phyloP scores from a whole-genome alignment of 1,140 invertebrate species.

The Apolygus lucorum region DNA sequence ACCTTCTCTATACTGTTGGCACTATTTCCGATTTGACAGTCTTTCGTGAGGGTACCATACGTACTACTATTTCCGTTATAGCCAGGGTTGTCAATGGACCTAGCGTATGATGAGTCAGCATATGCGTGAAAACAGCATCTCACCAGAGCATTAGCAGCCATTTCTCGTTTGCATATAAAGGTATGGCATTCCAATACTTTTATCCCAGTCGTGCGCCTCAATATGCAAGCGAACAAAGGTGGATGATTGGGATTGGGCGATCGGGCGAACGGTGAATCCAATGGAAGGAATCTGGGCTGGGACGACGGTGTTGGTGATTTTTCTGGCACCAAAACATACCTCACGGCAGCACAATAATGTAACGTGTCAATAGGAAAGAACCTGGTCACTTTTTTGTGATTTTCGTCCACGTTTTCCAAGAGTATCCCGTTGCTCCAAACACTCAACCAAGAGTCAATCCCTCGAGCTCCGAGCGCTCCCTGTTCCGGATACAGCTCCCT shows the following conservation, averaged over 20 bases:
- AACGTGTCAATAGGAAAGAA: conserved; percentile 96
- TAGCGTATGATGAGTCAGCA: conserved; percentile 85
- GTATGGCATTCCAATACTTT: conserved; percentile 99
- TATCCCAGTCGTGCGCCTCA: conserved; percentile 91
- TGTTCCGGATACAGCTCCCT: conserved; percentile 91
- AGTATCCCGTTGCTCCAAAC: conserved; percentile 95
- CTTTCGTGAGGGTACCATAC: conserved; percentile 42
- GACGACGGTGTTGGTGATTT: conserved; percentile 42
- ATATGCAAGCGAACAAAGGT: conserved; percentile 92
- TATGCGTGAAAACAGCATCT: conserved; percentile 92
- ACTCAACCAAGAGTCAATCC: conserved; percentile 94
- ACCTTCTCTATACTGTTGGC: conserved; percentile 39
- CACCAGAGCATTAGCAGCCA: conserved; percentile 87
- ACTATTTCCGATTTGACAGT: conserved; percentile 32
- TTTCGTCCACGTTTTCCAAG: conserved; percentile 93
- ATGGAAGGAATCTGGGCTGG: conserved; percentile 80
- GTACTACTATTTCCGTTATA: conserved; percentile 36
- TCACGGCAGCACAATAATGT: conserved; percentile 95
- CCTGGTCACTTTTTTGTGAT: conserved; percentile 84
- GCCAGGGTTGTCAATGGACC: conserved; percentile 55
- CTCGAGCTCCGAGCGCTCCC: conserved; percentile 71
- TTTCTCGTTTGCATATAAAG: conserved; percentile 93
- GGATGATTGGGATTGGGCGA: conserved; percentile 77
- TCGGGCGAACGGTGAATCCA: conserved; percentile 91
- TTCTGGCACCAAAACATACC: conserved; percentile 53